phyloP scores from a whole-genome alignment of 2,113 vertebrate species.

The Balaeniceps rex region DNA sequence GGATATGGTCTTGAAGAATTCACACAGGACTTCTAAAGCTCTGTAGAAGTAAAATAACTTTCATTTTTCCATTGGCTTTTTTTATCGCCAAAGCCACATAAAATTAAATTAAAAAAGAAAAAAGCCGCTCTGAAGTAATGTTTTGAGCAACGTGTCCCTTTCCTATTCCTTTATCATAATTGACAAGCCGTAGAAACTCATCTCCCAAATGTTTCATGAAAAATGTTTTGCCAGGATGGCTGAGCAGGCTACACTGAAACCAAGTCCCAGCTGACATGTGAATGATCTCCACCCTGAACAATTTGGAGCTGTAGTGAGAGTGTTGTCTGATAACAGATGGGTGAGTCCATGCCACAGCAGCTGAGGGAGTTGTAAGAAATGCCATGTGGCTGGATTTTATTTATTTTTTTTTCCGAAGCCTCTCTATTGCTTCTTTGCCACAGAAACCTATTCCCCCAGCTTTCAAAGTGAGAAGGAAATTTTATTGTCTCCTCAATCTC shows the following conservation, averaged over 20 bases:
- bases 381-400: not conserved
- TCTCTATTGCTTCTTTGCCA: not conserved
- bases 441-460: conserved; percentile 18
- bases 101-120: not conserved
- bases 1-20: not conserved
- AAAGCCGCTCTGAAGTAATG: not conserved
- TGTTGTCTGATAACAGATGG: conserved; percentile 35
- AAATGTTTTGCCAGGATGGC: conserved; percentile 6
- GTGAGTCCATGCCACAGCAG: not conserved
- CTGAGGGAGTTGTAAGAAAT: conserved; percentile 26
- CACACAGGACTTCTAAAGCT: not conserved
- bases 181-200: conserved; percentile 22
- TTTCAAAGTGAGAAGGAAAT: conserved; percentile 43
- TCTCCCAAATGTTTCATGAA: conserved; percentile 41
- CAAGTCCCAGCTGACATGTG: conserved; percentile 19
- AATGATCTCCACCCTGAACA: conserved; percentile 41
- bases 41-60: not conserved
- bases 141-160: not conserved
- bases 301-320: conserved; percentile 22
- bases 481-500: conserved; percentile 47
- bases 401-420: not conserved
- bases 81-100: not conserved
- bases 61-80: not conserved
- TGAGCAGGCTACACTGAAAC: conserved; percentile 28
- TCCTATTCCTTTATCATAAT: conserved; percentile 5